Conservation (phyloP, 2,113 vertebrate genomes). For the Gallinago undulata region DNA sequence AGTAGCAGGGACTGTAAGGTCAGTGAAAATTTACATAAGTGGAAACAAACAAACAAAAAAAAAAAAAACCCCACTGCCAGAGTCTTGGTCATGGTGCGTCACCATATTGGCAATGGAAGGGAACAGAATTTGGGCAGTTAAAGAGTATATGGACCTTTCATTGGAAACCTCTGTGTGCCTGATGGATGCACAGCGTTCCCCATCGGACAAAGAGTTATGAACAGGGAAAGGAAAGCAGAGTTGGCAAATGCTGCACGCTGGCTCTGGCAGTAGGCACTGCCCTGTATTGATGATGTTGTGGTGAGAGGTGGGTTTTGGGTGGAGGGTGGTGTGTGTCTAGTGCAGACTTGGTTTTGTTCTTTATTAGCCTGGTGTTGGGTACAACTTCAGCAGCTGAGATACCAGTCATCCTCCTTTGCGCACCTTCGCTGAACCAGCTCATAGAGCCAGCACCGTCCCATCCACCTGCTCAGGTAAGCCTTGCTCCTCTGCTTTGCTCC, state of each 20-base stretch:
- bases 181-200: not conserved
- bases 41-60: not conserved
- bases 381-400: not conserved
- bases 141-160: not conserved
- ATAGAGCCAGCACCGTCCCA: fast-evolving
- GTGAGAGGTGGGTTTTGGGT: not conserved
- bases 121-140: not conserved
- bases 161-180: not conserved
- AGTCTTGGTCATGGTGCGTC: not conserved
- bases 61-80: not conserved
- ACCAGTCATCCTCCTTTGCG: fast-evolving
- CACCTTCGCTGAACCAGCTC: not conserved
- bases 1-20: not conserved
- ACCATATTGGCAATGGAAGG: not conserved
- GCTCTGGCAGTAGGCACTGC: not conserved
- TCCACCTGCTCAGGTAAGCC: too few species aligned
- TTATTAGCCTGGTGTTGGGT: not conserved
- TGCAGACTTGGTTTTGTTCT: not conserved
- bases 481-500: not conserved
- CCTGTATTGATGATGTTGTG: fast-evolving
- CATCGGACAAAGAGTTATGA: too few species aligned
- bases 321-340: too few species aligned
- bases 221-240: not conserved
- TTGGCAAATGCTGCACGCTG: not conserved
- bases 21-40: not conserved